Base-by-base conservation (phyloP, 2,888 invertebrate genomes). In the Leucania comma region DNA sequence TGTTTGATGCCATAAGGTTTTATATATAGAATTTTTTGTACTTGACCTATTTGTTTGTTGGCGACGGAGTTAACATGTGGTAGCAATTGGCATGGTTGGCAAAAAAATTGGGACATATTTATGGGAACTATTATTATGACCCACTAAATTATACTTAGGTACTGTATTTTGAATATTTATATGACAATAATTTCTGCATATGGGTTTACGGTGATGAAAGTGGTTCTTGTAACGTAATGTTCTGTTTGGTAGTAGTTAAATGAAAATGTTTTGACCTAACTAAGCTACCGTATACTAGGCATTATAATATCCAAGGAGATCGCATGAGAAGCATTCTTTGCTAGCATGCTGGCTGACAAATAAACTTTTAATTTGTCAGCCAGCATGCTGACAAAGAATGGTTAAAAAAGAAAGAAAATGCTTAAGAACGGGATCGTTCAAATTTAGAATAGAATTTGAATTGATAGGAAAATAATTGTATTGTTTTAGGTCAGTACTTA, bases 31-130 rank as follows among this genome's bases (percentile, higher is more conserved):
- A 22, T 10, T 48, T n/a, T 62, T 26, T 72, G 65, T 65, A 60
- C 74, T 82, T 82, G 80, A 69, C 82, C 59, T 58, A 65, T 63
- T 66, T 79, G 50, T 20, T 46, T n/a, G 10, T 58, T 75, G 29
- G 60, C 3, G 46, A 67, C 65, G 67, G 9, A n/a, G n/a, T n/a
- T 17, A 29, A 65, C 85, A 83, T 84, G 32, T 78, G 82, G 48
- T 46, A 35, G 46, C n/a, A 75, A 68, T 78, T 12, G 60, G 67
- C 35, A 53, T 26, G 26, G 3, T 14, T 24, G 51, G 22, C 35
- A 76, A 76, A 54, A 75, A 58, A 48, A 42, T 17, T 32, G 8
- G 48, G 24, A 12, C 32, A 61, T 29, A 2, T 61, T 46, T 78
- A 50, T 61, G 24, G 24, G 50, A 74, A 38, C 26, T 42, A 48